Evolutionary conservation across 2,113 vertebrate species (phyloP), one percentile per base, ranked within the genome.

Genomic region (Macquaria australasica): DNA sequence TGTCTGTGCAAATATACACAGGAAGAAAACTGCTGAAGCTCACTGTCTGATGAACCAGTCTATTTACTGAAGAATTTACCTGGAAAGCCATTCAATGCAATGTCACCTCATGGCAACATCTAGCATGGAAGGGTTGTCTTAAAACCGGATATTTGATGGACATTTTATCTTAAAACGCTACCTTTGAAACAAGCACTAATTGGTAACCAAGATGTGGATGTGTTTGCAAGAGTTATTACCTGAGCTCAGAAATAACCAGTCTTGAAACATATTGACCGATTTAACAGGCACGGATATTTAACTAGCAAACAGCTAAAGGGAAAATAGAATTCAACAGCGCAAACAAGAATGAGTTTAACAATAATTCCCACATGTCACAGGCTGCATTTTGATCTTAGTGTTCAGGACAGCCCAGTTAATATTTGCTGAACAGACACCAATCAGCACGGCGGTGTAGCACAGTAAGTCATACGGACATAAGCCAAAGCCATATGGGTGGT

Each of bases 201-300:
- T 73, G 56, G 55, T 20, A 15, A 41, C 39, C 14, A 71, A 72
- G 60, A 73, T 37, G 8, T 70, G 25, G 20, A 45, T 37, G 41
- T 86, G 76, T 90, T 90, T 81, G 80, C 81, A 58, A 11, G 7
- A 86, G 51, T 66, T 84, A 85, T 88, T 64, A 72, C 62, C 55
- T 43, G 12, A 73, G 50, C 81, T 79, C 53, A 45, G n/a, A 79
- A 83, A 67, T 28, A 79, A 73, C 45, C 23, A 0, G 5, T 59
- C 64, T 82, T 64, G 21, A 77, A 70, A 43, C 16, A 78, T 74
- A 77, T 31, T 55, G 20, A 39, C 41, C 41, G 41, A 41, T 70
- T 84, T 84, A 71, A 87, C 59, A 77, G 37, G 34, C 51, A 37
- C 21, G 15, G 53, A 10, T 56, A 25, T 87, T 86, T 53, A 77